Evolutionary conservation across 2,797 vertebrate species (phyloP), one percentile per base, ranked within the genome.

Genomic region (Anabas testudineus): DNA sequence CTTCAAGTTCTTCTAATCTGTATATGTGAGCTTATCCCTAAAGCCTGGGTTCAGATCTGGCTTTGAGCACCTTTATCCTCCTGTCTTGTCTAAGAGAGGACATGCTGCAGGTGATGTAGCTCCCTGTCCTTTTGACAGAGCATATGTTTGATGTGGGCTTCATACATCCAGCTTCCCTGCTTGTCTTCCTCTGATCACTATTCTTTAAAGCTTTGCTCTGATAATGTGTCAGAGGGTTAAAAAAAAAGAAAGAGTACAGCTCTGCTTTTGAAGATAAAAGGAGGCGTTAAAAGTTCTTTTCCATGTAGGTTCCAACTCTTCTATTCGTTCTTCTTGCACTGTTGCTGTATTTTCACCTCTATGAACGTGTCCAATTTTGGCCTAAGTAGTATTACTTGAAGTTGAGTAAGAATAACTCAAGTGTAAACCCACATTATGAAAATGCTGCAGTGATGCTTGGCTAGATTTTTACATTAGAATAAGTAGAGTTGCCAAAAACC

Each of bases 201-300:
- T 41, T 76, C 42, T 78, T 67, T 66, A 59, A 64, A 67, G 68
- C 71, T 69, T 56, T 45, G 46, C 30, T 65, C 45, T 71, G 64
- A 79, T 83, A 74, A 83, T 56, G 67, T 66, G 60, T 46, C 63
- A 66, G 45, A 43, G 26, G 26, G n/a, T 4, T 24, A 30, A 34
- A 21, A n/a, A n/a, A 57, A 19, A 63, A 46, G 48, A 56, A 54
- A 24, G 26, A 52, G 22, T 10, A 41, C 26, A n/a, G 39, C 15
- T 9, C 71, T 34, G 49, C 67, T 21, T 76, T 45, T 69, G 58
- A 69, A 67, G 80, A 79, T 83, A 47, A 79, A 73, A 79, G 34
- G 59, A 32, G 34, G 42, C 32, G 37, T 46, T 42, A 36, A 34
- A 4, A 58, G 47, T 47, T 61, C 46, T 48, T 26, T 15, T 36